Evolutionary conservation across 2,888 invertebrate genomes (phyloP).

Genomic region (Drosophila neonasuta): DNA sequence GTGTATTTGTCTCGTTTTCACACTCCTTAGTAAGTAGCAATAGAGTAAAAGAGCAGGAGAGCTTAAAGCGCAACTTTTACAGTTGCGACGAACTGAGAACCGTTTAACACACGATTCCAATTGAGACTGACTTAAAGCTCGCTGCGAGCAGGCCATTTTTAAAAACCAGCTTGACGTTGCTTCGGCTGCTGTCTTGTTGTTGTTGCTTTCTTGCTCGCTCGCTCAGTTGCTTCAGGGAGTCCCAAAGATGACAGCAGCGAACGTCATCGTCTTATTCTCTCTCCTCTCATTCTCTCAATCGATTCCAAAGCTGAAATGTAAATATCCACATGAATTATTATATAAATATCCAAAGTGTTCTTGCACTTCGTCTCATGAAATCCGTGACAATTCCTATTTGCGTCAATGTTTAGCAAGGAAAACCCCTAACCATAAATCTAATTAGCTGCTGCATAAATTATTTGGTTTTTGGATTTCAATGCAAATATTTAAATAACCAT

Average conservation of each 20-base stretch:
- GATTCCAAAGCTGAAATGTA: conserved; percentile 20
- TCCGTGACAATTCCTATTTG: conserved; percentile 27
- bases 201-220: conserved; percentile 17
- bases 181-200: conserved; percentile 28
- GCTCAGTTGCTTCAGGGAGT: conserved; percentile 18
- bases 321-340: conserved; percentile 31
- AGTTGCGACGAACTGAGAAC: conserved; percentile 49
- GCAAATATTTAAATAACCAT: background rate
- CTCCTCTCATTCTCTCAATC: conserved; percentile 9
- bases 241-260: conserved; percentile 4
- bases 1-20: conserved; percentile 23
- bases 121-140: conserved; percentile 65
- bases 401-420: conserved; percentile 23
- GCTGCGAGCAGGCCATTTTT: conserved; percentile 56
- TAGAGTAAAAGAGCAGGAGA: conserved; percentile 24
- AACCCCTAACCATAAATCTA: background rate
- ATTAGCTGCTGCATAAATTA: background rate
- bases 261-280: conserved; percentile 10
- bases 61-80: conserved; percentile 44
- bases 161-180: conserved; percentile 67
- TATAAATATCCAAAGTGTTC: conserved; percentile 11
- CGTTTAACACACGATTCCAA: conserved; percentile 60
- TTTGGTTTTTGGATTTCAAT: background rate
- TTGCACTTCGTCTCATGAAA: conserved; percentile 1
- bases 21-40: conserved; percentile 33